Conservation (phyloP, 2,113 vertebrate genomes). For the Cyphomyrus discorhynchus region DNA sequence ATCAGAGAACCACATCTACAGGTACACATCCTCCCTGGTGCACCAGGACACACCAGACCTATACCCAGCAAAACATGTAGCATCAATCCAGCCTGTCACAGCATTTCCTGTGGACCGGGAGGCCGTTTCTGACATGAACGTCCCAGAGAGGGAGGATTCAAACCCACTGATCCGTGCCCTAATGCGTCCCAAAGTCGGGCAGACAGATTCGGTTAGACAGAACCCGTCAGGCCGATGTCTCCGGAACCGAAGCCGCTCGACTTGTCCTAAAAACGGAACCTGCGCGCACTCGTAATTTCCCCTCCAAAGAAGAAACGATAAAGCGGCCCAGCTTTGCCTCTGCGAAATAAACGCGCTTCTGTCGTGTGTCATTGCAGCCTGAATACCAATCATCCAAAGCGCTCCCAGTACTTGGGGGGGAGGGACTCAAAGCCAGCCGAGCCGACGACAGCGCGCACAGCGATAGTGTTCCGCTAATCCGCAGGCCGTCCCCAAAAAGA, state of each 20-base stretch:
- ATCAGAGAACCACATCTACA: not conserved
- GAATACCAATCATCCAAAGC: not conserved
- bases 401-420: not conserved
- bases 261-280: not conserved
- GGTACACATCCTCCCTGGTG: not conserved
- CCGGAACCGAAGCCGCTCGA: not conserved
- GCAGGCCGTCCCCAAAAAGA: not conserved
- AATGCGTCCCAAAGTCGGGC: not conserved
- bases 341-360: not conserved
- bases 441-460: not conserved
- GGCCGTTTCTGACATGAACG: not conserved
- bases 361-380: not conserved
- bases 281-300: not conserved
- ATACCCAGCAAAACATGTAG: not conserved
- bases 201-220: not conserved
- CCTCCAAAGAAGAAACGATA: not conserved
- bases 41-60: not conserved
- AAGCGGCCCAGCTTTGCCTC: not conserved
- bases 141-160: not conserved
- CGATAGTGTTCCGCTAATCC: not conserved
- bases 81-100: not conserved
- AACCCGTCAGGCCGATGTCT: not conserved
- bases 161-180: not conserved
- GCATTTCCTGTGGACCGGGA: not conserved
- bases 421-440: not conserved